These are phyloP conservation scores for Uropetala carovei DNA, from an alignment of 2,888 invertebrate species.

Conservation along the genomic window DNA sequence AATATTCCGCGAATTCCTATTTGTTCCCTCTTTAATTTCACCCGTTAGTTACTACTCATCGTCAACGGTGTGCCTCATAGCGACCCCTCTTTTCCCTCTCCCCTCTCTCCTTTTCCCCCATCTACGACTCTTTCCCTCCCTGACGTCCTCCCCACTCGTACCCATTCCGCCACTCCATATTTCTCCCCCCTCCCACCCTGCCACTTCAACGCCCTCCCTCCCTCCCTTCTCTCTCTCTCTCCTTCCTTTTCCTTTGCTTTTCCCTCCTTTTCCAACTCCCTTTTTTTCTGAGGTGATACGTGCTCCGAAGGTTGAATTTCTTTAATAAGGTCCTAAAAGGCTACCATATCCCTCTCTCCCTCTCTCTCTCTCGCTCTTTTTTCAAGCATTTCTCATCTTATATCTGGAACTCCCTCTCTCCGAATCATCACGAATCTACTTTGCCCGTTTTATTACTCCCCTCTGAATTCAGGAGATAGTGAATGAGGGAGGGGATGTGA, in stretches of 20 bases:
- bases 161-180: background rate
- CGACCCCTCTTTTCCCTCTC: no score
- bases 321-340: constrained; percentile 35
- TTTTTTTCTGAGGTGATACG: background rate
- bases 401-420: background rate
- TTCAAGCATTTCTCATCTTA: background rate
- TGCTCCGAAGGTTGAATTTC: constrained; percentile 10
- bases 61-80: no score
- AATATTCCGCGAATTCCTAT: no score
- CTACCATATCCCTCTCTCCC: background rate
- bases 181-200: background rate
- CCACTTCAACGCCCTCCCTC: background rate
- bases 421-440: constrained; percentile 26
- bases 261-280: no score
- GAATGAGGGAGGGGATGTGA: background rate
- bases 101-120: no score
- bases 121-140: no score
- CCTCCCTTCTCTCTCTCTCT: background rate
- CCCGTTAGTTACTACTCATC: no score
- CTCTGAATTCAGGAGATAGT: constrained; percentile 25
- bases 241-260: background rate
- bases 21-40: no score
- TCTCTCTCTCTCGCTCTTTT: background rate
- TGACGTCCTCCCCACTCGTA: background rate
- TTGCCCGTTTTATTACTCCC: constrained; percentile 13